Conservation (phyloP, 37 sponge, comb jelly and placozoan species). For the Chondrosia reniformis region DNA sequence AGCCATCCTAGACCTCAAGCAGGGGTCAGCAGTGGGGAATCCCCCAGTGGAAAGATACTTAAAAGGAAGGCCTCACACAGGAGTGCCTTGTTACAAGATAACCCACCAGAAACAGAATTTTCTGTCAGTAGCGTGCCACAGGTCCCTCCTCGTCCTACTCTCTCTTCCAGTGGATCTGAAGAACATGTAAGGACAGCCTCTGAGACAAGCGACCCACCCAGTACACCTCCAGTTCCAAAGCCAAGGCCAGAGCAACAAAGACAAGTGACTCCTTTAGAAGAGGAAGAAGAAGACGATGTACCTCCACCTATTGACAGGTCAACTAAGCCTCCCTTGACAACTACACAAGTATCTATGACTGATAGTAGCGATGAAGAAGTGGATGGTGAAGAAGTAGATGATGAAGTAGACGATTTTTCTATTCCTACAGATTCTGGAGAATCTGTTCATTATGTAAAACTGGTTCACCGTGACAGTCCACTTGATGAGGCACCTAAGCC, state of each 20-base stretch:
- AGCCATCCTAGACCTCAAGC: too few species aligned
- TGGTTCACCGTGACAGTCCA: not conserved
- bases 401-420: not conserved
- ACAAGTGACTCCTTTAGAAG: not conserved
- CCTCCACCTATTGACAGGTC: not conserved
- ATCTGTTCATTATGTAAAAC: constrained; percentile 12
- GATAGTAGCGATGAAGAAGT: constrained; percentile 3
- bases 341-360: not conserved
- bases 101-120: too few species aligned
- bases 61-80: too few species aligned
- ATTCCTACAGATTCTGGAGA: not conserved
- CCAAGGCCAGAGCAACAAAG: not conserved
- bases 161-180: too few species aligned
- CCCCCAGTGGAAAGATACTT: too few species aligned
- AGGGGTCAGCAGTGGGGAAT: too few species aligned
- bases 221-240: not conserved
- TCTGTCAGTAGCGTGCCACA: too few species aligned
- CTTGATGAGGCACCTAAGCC: not conserved
- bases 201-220: not conserved
- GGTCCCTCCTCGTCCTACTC: too few species aligned
- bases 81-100: too few species aligned
- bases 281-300: too few species aligned
- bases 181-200: too few species aligned
- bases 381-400: not conserved
- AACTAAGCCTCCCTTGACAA: constrained; percentile 1